Percentiles rank a stretch among this genome's conserved stretches.
Conservation (phyloP, 2,113 vertebrate genomes). For the Corydoras maculifer region DNA sequence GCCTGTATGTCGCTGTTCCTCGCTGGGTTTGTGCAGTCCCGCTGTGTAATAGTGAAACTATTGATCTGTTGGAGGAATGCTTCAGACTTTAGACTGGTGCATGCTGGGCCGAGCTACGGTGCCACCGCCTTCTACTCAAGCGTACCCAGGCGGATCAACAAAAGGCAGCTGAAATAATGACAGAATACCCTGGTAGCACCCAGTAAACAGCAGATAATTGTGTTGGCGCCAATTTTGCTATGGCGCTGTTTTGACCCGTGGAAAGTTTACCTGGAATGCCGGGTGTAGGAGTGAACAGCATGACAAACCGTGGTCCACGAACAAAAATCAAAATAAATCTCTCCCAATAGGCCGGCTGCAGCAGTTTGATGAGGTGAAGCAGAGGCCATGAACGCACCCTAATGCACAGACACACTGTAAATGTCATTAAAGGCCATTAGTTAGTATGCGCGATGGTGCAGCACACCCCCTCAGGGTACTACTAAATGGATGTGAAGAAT, state of each 20-base stretch:
- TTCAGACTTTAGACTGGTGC: constrained; percentile 5
- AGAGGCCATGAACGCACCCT: constrained; percentile 13
- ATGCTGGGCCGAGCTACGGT: constrained; percentile 15
- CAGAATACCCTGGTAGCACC: not conserved
- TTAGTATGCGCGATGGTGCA: constrained; percentile 60
- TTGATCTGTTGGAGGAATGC: too few species aligned
- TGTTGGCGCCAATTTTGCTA: not conserved
- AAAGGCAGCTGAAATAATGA: not conserved
- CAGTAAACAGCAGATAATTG: not conserved
- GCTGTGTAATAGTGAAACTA: too few species aligned
- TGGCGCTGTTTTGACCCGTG: too few species aligned
- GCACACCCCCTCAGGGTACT: constrained; percentile 49
- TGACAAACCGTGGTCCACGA: not conserved
- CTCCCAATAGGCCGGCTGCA: not conserved
- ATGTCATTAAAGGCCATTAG: constrained; percentile 70
- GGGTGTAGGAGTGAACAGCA: not conserved
- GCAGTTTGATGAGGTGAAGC: constrained; percentile 24
- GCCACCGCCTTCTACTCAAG: constrained; percentile 12
- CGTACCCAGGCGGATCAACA: not conserved
- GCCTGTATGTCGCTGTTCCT: too few species aligned
- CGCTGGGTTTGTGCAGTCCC: too few species aligned
- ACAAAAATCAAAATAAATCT: not conserved
- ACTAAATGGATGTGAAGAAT: constrained; percentile 5
- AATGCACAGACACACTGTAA: constrained; percentile 40
- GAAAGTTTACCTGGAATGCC: too few species aligned